Evolutionary conservation across 2,888 invertebrate genomes (phyloP), one percentile per base, ranked within the genome.

Genomic region (Artemia sp.): DNA sequence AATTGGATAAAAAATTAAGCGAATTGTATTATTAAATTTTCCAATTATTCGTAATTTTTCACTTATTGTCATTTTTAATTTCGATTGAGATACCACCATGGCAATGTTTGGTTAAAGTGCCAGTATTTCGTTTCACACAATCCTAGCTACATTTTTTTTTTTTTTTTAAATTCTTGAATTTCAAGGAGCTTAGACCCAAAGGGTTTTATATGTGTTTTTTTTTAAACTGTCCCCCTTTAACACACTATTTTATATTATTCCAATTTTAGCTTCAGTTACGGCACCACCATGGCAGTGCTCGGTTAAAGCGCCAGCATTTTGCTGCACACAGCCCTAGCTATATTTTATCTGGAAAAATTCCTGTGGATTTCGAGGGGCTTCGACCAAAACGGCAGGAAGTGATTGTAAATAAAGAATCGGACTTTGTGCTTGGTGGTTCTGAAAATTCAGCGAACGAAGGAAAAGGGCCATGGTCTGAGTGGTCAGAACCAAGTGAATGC

Each of bases 401-500:
- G 58, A 58, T 14, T 58, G 14, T 58, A 7, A 14, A 58, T 58
- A 58, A 8, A 8, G 38, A 38, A 6, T 8, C 58, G 7, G n/a
- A 58, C n/a, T 58, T 58, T 58, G 14, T 58, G n/a, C 14, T 58
- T 14, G 58, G 58, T 58, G 58, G 58, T 14, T 58, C 58, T 58
- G 14, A 58, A 14, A n/a, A 58, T 14, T 14, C 14, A 14, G 58
- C 14, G 1, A 14, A 58, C 58, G 38, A 51, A 12, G 82, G 83
- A 68, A 81, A 83, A 11, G 86, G 86, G 12, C 83, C 83, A 71
- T 92, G 92, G 92, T 85, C 87, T 7, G 86, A 86, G 10, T 94
- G 94, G 92, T 87, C 88, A 12, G 82, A 85, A 66, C 87, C 89
- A 69, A 86, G 88, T 51, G 83, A 86, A 70, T 97, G 96, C 79